Conservation (phyloP, 1,140 invertebrate genomes). For the Lasaia peninsularis region DNA sequence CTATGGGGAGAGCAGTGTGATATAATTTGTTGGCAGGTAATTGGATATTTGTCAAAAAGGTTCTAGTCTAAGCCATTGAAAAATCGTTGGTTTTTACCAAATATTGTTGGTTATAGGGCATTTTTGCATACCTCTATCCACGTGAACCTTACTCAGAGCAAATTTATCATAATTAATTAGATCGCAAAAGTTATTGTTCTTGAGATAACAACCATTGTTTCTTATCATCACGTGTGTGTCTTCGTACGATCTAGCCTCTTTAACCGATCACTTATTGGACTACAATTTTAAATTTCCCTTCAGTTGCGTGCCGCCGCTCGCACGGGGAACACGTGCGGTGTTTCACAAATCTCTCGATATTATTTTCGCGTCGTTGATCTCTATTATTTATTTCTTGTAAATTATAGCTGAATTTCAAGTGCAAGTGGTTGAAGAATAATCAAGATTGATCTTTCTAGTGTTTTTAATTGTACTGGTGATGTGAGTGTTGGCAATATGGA, state of each 20-base stretch:
- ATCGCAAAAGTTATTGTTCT: constrained; percentile 48
- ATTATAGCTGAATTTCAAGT: not conserved
- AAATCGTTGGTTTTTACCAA: no score
- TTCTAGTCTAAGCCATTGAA: no score
- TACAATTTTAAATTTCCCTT: not conserved
- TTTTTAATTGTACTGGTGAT: constrained; percentile 53
- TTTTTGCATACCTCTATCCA: not conserved
- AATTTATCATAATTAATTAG: constrained; percentile 36
- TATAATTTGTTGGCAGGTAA: no score
- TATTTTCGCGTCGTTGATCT: not conserved
- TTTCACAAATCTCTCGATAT: not conserved
- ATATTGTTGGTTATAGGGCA: no score
- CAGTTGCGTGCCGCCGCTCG: not conserved
- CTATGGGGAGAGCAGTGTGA: no score
- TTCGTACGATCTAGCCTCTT: not conserved
- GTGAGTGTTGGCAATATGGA: constrained; percentile 53
- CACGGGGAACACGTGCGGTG: not conserved
- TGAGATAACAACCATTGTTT: constrained; percentile 24
- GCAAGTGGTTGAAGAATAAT: constrained; percentile 1
- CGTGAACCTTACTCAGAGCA: constrained; percentile 7
- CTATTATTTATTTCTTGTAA: no score
- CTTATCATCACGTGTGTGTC: constrained; percentile 43
- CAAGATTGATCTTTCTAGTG: constrained; percentile 25
- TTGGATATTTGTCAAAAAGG: no score
- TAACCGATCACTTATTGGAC: not conserved